A percentile compares a stretch with the other conserved stretches of the same genome.
phyloP scores from a whole-genome alignment of 1,140 invertebrate genomes.

The Zaprionus taronus region DNA sequence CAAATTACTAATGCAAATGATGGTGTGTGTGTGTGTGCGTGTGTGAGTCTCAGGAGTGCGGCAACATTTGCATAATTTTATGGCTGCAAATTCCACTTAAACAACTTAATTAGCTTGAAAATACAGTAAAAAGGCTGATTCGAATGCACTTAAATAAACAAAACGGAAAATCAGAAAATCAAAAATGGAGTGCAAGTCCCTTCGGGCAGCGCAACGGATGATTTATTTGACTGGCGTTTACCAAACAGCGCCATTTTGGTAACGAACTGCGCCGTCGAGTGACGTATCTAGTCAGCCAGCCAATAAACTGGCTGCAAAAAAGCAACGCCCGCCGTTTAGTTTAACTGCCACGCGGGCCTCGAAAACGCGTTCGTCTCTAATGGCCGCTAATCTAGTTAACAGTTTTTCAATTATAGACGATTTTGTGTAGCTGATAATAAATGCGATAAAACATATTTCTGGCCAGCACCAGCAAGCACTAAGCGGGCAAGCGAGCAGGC shows the following conservation, averaged over 20 bases:
- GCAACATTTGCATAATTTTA: conserved; percentile 77
- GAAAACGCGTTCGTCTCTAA: conserved; percentile 63
- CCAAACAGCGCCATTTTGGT: conserved; percentile 60
- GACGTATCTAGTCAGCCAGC: conserved; percentile 37
- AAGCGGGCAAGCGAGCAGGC: conserved; percentile 3
- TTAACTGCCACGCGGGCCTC: neutral
- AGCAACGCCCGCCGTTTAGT: conserved; percentile 46
- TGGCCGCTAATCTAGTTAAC: conserved; percentile 81
- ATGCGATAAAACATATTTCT: conserved; percentile 81
- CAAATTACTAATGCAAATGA: conserved; percentile 80
- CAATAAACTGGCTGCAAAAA: conserved; percentile 52
- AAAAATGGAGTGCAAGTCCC: conserved; percentile 73
- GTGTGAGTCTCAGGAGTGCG: conserved; percentile 32
- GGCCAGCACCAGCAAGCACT: conserved; percentile 50
- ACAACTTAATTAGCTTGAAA: conserved; percentile 78
- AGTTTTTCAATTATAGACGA: conserved; percentile 83
- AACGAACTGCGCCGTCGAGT: conserved; percentile 25
- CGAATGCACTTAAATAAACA: conserved; percentile 78
- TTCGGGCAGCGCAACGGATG: conserved; percentile 58
- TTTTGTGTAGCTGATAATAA: conserved; percentile 79
- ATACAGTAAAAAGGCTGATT: conserved; percentile 66
- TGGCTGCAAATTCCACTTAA: conserved; percentile 77
- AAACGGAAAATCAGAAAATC: conserved; percentile 46
- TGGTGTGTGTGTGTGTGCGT: conserved; percentile 49
- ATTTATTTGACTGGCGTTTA: conserved; percentile 59